phyloP scores from a whole-genome alignment of 1,140 invertebrate genomes.

The Drosophila sp. region DNA sequence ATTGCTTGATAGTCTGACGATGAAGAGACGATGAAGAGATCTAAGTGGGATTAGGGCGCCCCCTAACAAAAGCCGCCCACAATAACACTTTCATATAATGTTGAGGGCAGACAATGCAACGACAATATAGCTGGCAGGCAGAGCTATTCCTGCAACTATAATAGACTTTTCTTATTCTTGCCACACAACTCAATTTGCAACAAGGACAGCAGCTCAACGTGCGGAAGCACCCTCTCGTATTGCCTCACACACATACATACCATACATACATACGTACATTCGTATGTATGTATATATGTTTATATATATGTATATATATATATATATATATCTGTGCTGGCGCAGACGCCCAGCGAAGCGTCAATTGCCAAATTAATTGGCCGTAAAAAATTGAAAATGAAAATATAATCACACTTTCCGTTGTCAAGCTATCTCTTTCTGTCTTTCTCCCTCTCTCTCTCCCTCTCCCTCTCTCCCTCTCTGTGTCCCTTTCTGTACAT shows the following conservation, averaged over 20 bases:
- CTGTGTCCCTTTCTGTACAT: no score
- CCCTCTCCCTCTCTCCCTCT: background rate
- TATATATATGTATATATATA: no score
- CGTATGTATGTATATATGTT: no score
- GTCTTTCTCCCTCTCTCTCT: constrained; percentile 10
- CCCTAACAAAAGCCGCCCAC: constrained; percentile 69
- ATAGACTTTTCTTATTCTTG: constrained; percentile 83
- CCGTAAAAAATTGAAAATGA: constrained; percentile 84
- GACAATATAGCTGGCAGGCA: constrained; percentile 73
- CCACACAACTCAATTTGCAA: constrained; percentile 78
- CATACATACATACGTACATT: background rate
- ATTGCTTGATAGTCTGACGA: constrained; percentile 61
- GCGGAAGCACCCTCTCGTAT: constrained; percentile 8
- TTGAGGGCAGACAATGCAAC: constrained; percentile 70
- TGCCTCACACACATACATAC: background rate
- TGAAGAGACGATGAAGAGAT: background rate
- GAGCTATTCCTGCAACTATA: constrained; percentile 61
- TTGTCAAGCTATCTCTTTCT: constrained; percentile 57
- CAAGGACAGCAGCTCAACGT: constrained; percentile 23
- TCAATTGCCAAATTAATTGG: constrained; percentile 84
- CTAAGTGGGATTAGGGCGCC: constrained; percentile 41
- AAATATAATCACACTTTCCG: constrained; percentile 84
- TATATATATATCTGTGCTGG: constrained; percentile 44
- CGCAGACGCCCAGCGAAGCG: constrained; percentile 79
- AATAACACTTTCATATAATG: constrained; percentile 49